phyloP scores from a whole-genome alignment of 2,113 vertebrate genomes.

The Merops nubicus region DNA sequence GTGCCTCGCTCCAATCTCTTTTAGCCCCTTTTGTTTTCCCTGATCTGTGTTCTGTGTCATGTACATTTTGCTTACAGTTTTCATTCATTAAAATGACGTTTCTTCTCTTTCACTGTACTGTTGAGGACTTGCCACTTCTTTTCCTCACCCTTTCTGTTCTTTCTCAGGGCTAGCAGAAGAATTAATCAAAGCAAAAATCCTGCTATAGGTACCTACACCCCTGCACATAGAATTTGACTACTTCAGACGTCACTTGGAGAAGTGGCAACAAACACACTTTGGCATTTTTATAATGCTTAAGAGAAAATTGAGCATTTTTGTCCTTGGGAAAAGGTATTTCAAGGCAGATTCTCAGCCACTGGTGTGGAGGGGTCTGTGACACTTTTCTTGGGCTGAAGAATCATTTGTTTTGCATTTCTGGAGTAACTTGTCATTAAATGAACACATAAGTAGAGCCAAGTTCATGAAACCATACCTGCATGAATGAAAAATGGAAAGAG shows the following conservation, averaged over 20 bases:
- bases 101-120: conserved; percentile 5
- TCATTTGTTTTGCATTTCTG: neutral
- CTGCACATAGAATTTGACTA: neutral
- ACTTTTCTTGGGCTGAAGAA: neutral
- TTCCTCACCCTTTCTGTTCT: neutral
- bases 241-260: neutral
- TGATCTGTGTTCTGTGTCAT: neutral
- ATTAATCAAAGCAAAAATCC: conserved; percentile 2
- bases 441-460: neutral
- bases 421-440: neutral
- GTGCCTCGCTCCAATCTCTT: neutral
- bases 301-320: neutral
- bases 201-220: neutral
- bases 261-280: neutral
- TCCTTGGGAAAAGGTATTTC: neutral
- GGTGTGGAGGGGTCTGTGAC: neutral
- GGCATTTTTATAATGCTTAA: neutral
- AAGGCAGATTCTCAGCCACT: neutral
- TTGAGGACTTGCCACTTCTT: neutral
- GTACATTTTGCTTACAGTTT: conserved; percentile 9
- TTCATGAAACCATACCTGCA: neutral
- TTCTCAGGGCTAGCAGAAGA: neutral
- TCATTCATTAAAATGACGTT: conserved; percentile 25
- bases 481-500: neutral
- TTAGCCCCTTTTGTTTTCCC: neutral